phyloP scores from a whole-genome alignment of 2,113 vertebrate genomes.

The Ictidomys tridecemlineatus region DNA sequence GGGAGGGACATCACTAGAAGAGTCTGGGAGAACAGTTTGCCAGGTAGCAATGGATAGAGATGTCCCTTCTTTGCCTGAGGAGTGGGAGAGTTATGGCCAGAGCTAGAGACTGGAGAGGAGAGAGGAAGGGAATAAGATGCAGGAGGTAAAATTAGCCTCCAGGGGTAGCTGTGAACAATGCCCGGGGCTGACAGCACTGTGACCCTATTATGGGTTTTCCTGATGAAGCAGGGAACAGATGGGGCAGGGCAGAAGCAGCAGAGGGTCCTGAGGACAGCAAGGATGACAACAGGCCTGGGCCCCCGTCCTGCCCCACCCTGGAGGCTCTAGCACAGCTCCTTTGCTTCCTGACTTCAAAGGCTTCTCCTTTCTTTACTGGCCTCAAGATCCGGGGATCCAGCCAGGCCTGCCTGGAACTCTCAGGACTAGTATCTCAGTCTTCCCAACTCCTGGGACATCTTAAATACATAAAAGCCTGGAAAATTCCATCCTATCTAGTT shows the following conservation, averaged over 20 bases:
- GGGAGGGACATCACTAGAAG: neutral
- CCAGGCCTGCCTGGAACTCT: neutral
- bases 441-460: neutral
- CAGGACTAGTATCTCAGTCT: conserved; percentile 68
- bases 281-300: conserved; percentile 73
- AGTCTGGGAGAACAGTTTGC: neutral
- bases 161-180: neutral
- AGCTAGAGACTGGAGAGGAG: neutral
- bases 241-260: neutral
- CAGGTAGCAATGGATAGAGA: no score
- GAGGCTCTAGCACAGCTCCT: no score
- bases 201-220: neutral
- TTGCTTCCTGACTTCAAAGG: no score
- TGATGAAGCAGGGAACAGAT: neutral
- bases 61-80: neutral
- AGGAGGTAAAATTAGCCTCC: neutral
- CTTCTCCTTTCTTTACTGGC: neutral
- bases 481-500: neutral
- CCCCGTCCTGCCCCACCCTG: conserved; percentile 77
- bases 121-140: neutral
- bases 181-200: no score
- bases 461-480: conserved; percentile 55
- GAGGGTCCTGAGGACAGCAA: neutral
- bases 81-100: neutral
- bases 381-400: neutral